Base-by-base conservation (phyloP, 2,113 vertebrate genomes). In the Calyptomena viridis region DNA sequence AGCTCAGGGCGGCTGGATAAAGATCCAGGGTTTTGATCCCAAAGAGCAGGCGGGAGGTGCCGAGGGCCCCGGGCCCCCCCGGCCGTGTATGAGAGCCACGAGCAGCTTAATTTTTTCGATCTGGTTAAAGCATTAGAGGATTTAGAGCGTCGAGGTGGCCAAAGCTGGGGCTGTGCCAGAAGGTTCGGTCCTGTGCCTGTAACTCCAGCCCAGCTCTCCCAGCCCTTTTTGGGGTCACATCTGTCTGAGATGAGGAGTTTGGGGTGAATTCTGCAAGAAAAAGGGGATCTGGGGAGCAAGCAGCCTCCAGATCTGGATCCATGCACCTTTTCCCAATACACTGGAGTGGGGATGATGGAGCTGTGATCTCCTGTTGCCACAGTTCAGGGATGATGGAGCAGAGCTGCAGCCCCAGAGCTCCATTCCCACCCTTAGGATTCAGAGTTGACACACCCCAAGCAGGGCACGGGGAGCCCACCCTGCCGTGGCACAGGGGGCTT, bases 71-170 rank as follows among this genome's bases (percentile, higher is more conserved):
- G 0, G 50, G 59, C 52, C 79, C 78, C 84, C 71, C 87, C 42
- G 64, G 56, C 6, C 24, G 1, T 0, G 24, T 80, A 35, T 23
- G 89, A 91, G 62, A 33, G 12, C 81, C 4, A 19, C 28, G 49
- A 95, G 95, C 68, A 0, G 95, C 95, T 97, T 97, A 95, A 95
- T 97, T 96, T 97, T 97, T 97, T 93, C 58, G 84, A 97, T 95
- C 96, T 94, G 94, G 94, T 97, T 97, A 96, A 95, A 84, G 94
- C 84, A 93, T 97, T 96, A 96, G 93, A 67, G 94, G 95, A 93
- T 95, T 97, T 86, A 90, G 37, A 89, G 87, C 22, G 23, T 8
- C 24, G 75, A 96, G 96, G 94, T 90, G 85, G 81, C 89, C 66
- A 96, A 96, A 91, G 87, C 84, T 15, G 15, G 35, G 20, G 87